Evolutionary conservation across 2,797 vertebrate species (phyloP).

Genomic region (Emydoidea blandingii): DNA sequence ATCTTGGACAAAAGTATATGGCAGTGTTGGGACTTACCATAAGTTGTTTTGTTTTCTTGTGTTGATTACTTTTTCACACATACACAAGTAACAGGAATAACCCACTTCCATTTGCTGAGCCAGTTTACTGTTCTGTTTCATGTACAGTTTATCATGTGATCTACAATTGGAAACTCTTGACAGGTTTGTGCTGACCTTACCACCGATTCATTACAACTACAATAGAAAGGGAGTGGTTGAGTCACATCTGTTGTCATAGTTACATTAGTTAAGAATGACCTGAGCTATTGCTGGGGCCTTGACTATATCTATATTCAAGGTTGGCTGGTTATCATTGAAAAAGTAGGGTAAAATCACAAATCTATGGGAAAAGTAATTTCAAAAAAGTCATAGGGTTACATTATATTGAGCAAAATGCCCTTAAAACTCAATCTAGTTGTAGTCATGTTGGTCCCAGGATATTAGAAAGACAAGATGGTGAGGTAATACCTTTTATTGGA

Average conservation of each 20-base stretch:
- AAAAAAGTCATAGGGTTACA: neutral
- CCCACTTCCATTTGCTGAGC: neutral
- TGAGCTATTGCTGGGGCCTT: conserved; percentile 18
- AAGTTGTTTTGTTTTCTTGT: neutral
- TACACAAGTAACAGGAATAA: neutral
- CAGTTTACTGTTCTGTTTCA: neutral
- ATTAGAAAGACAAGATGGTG: neutral
- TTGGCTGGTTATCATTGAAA: neutral
- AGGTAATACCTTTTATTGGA: neutral
- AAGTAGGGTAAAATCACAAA: neutral
- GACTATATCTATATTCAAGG: neutral
- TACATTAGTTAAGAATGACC: neutral
- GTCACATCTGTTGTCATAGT: neutral
- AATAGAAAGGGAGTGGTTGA: neutral
- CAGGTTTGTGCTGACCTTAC: neutral
- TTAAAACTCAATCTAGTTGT: neutral
- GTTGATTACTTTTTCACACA: neutral
- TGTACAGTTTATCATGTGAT: rapidly evolving
- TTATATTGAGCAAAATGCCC: neutral
- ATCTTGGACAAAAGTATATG: neutral
- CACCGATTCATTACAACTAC: rapidly evolving
- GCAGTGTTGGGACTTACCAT: neutral
- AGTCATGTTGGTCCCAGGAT: neutral
- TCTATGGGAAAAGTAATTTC: neutral
- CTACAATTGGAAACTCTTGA: neutral